phyloP scores from a whole-genome alignment of 2,888 invertebrate species.

The Drosophila atripex region DNA sequence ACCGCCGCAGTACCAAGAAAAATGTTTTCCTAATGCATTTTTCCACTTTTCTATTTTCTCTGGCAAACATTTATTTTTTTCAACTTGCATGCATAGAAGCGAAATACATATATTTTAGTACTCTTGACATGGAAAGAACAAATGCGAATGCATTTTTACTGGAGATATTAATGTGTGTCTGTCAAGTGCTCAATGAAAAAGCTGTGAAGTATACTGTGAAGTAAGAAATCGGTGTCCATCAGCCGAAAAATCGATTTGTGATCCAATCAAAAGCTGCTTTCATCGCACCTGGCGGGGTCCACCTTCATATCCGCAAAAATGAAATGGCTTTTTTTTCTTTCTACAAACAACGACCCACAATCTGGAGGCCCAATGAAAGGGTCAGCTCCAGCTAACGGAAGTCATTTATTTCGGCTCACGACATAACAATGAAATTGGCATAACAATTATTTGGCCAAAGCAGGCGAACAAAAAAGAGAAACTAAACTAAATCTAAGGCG shows the following conservation, averaged over 20 bases:
- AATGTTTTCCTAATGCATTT: slow-evolving; percentile 51
- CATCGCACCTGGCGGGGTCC: slow-evolving; percentile 23
- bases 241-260: slow-evolving; percentile 25
- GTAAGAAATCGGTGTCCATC: slow-evolving; percentile 18
- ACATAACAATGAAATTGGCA: slow-evolving; percentile 59
- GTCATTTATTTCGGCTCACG: slow-evolving; percentile 57
- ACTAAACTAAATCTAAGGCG: slow-evolving; percentile 11
- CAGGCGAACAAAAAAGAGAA: slow-evolving; percentile 6
- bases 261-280: slow-evolving; percentile 15
- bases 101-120: slow-evolving; percentile 14
- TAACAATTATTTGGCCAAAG: slow-evolving; percentile 54
- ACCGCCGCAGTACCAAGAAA: slow-evolving; percentile 16
- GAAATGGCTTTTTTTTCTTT: slow-evolving; percentile 26
- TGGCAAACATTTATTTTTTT: slow-evolving; percentile 22
- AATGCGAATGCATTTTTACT: slow-evolving; percentile 29
- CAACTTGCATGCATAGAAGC: slow-evolving; percentile 1
- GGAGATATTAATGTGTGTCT: slow-evolving; percentile 42
- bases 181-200: slow-evolving; percentile 28
- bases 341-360: slow-evolving; percentile 28
- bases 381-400: slow-evolving; percentile 48
- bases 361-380: slow-evolving; percentile 15
- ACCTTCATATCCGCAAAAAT: slow-evolving; percentile 24
- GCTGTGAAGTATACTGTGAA: slow-evolving; percentile 28
- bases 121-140: slow-evolving; percentile 32
- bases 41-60: slow-evolving; percentile 42